Evolutionary conservation across 2,888 invertebrate species (phyloP).

Genomic region (Oscheius sp.): DNA sequence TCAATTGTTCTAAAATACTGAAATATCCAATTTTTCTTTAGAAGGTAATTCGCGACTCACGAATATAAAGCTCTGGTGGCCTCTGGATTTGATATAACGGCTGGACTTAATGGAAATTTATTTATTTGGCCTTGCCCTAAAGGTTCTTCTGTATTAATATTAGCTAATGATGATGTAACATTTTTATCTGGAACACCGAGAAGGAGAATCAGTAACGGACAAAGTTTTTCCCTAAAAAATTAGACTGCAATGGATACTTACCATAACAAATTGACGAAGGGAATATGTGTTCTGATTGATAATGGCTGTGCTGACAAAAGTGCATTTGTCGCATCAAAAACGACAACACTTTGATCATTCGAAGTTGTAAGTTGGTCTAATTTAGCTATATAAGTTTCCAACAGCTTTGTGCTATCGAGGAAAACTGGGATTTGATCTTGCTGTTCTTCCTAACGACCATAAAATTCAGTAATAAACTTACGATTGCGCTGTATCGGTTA

Average conservation of each 20-base stretch:
- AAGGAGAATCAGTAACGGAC: slow-evolving; percentile 52
- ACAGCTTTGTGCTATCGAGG: slow-evolving; percentile 60
- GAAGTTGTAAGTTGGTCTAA: slow-evolving; percentile 53
- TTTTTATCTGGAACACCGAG: slow-evolving; percentile 53
- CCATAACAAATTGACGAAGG: slow-evolving; percentile 63
- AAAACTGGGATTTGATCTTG: slow-evolving; percentile 65
- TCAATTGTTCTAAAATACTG: slow-evolving; percentile 63
- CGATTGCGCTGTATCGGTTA: slow-evolving; percentile 53
- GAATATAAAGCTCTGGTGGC: slow-evolving; percentile 61
- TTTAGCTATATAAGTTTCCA: slow-evolving; percentile 53
- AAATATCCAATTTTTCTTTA: slow-evolving; percentile 1
- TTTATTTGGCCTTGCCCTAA: slow-evolving; percentile 58
- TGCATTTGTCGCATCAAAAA: slow-evolving; percentile 57
- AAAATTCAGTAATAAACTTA: background rate
- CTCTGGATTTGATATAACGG: slow-evolving; percentile 57
- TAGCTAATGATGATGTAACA: background rate
- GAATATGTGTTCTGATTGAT: slow-evolving; percentile 45
- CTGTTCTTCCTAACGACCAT: slow-evolving; percentile 37
- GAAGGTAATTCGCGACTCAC: slow-evolving; percentile 37
- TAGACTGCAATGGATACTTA: slow-evolving; percentile 16
- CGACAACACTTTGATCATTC: slow-evolving; percentile 47
- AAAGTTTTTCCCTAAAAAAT: slow-evolving; percentile 52
- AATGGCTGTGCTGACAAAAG: slow-evolving; percentile 58
- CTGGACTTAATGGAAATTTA: slow-evolving; percentile 48
- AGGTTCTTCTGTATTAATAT: slow-evolving; percentile 32